These are phyloP conservation scores for Philopedon plagiatum DNA, from an alignment of 2,888 invertebrate genomes.

Conservation along the genomic window DNA sequence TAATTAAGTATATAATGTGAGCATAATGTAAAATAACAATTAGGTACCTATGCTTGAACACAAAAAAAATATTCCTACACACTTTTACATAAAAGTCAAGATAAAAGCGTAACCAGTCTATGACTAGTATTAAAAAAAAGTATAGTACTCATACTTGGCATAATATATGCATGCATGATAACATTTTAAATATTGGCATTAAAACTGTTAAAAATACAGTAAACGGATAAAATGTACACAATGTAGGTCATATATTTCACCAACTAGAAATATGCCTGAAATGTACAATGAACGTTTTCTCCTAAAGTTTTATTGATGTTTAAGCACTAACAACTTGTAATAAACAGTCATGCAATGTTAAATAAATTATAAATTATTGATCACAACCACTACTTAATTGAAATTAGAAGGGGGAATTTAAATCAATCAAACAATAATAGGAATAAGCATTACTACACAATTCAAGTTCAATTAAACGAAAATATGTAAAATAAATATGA, in stretches of 20 bases:
- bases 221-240: background rate
- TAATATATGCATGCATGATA: background rate
- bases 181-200: too few species aligned
- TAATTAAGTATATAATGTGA: too few species aligned
- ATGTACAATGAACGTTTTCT: background rate
- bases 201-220: too few species aligned
- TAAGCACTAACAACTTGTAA: constrained; percentile 7
- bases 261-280: background rate
- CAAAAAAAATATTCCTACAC: too few species aligned
- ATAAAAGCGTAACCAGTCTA: too few species aligned
- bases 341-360: constrained; percentile 21
- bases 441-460: background rate
- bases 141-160: too few species aligned
- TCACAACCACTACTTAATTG: constrained; percentile 6
- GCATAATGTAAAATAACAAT: too few species aligned
- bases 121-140: too few species aligned
- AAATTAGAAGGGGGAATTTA: constrained; percentile 6
- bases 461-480: too few species aligned
- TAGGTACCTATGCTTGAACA: too few species aligned
- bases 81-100: too few species aligned
- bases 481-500: constrained; percentile 10
- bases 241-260: background rate
- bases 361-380: constrained; percentile 32
- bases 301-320: constrained; percentile 10
- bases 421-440: background rate